Percentiles rank a stretch among this genome's conserved stretches.
Evolutionary conservation across 2,113 vertebrate genomes (phyloP).

Genomic region (Rhinopomastus cyanomelas): DNA sequence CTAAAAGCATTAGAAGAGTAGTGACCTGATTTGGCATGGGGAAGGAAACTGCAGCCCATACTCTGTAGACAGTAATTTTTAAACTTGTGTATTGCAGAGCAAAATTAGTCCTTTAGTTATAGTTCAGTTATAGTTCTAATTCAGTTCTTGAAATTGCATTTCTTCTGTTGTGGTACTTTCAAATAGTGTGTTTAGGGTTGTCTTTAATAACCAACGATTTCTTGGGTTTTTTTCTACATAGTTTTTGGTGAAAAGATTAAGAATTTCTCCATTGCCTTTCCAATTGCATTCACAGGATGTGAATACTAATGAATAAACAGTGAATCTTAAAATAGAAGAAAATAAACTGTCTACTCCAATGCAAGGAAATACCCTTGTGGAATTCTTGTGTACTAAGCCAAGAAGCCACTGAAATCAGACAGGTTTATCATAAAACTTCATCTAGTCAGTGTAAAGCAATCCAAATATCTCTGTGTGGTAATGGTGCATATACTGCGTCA

Average conservation of each 20-base stretch:
- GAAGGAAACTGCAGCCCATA: neutral
- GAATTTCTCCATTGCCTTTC: neutral
- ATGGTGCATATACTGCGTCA: neutral
- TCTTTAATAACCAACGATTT: neutral
- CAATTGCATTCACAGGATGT: fast-evolving
- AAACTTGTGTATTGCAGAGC: neutral
- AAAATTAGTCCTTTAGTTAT: neutral
- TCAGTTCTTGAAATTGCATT: neutral
- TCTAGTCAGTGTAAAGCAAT: neutral
- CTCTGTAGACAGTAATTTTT: neutral
- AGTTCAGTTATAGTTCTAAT: neutral
- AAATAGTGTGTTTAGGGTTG: neutral
- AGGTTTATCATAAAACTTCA: neutral
- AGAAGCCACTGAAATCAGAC: neutral
- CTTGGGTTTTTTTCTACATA: neutral
- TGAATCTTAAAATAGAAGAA: neutral
- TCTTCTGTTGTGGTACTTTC: neutral
- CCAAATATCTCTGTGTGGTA: neutral
- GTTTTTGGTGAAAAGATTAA: neutral
- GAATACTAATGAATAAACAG: neutral
- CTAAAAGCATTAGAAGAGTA: neutral
- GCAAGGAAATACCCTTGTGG: neutral
- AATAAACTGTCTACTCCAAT: neutral
- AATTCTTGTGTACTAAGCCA: neutral
- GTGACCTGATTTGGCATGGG: neutral